Conservation (phyloP, 2,113 vertebrate genomes). For the Megalops atlanticus region DNA sequence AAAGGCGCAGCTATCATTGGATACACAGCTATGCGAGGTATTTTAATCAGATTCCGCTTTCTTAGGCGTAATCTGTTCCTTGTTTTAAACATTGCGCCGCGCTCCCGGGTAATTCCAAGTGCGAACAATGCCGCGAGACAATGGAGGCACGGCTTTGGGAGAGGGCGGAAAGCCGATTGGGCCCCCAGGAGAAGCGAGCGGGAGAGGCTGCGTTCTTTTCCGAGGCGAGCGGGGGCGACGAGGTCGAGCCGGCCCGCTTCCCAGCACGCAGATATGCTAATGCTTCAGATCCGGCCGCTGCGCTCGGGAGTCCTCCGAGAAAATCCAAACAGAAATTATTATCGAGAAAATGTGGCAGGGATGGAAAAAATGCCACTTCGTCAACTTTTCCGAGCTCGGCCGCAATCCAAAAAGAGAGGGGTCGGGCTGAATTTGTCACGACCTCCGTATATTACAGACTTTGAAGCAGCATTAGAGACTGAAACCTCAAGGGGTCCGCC, state of each 20-base stretch:
- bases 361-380: background rate
- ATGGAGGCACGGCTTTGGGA: background rate
- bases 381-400: background rate
- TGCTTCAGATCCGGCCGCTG: background rate
- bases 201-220: background rate
- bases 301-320: background rate
- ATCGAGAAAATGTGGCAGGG: background rate
- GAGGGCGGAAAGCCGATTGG: background rate
- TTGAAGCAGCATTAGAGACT: background rate
- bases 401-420: background rate
- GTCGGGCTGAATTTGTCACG: background rate
- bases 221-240: background rate
- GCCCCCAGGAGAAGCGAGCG: background rate
- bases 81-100: background rate
- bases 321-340: background rate
- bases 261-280: background rate
- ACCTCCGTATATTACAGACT: background rate
- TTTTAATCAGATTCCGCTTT: constrained; percentile 19
- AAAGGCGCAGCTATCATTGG: background rate
- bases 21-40: background rate
- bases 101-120: background rate
- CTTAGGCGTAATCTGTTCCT: background rate
- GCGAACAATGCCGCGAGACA: background rate
- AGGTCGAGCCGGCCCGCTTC: background rate
- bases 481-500: background rate